phyloP scores from a whole-genome alignment of 2,888 invertebrate genomes.

The Synergus gifuensis region DNA sequence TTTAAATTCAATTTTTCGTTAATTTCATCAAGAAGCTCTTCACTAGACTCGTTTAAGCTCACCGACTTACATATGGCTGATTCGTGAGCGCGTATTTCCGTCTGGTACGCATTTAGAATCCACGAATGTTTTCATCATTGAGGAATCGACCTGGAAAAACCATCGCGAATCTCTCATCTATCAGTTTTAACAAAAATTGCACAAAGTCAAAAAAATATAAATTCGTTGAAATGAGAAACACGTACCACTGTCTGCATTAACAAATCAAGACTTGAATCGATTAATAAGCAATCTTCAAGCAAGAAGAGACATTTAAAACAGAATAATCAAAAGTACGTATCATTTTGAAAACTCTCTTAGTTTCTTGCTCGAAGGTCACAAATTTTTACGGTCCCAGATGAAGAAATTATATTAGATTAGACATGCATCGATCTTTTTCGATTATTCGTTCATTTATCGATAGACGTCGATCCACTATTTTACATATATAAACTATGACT shows the following conservation, averaged over 20 bases:
- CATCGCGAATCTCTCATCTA: constrained; percentile 11
- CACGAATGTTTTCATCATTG: constrained; percentile 36
- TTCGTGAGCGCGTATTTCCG: constrained; percentile 36
- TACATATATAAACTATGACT: background rate
- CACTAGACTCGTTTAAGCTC: constrained; percentile 21
- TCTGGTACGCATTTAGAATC: constrained; percentile 42
- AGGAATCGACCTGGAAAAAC: constrained; percentile 37
- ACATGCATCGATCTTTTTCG: background rate
- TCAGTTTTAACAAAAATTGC: constrained; percentile 29
- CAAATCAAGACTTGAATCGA: constrained; percentile 12
- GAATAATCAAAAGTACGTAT: background rate
- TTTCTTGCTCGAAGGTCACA: background rate
- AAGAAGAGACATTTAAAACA: constrained; percentile 34
- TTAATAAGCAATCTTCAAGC: constrained; percentile 14
- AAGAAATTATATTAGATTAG: constrained; percentile 3
- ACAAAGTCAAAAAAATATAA: constrained; percentile 15
- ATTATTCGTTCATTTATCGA: background rate
- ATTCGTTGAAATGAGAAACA: background rate
- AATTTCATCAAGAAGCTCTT: background rate
- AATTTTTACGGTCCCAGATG: background rate
- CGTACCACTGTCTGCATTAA: background rate
- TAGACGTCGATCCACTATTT: background rate
- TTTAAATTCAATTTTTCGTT: background rate
- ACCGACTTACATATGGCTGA: constrained; percentile 28
- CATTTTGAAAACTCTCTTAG: background rate